Evolutionary conservation across 2,888 invertebrate genomes (phyloP).

Genomic region (Hydroisotoma schaefferi): DNA sequence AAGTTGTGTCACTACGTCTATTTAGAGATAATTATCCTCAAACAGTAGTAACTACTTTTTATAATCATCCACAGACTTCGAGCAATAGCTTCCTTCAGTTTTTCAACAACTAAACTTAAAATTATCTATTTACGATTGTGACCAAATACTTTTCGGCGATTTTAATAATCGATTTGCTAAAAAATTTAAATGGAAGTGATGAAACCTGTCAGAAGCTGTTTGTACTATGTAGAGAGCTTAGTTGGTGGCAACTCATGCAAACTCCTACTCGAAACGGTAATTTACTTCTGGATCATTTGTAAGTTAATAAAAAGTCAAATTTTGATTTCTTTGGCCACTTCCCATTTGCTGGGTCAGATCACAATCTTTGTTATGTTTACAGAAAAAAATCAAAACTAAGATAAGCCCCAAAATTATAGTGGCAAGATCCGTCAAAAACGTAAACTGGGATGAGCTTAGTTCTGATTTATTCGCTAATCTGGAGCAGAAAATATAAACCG

Average conservation of each 20-base stretch:
- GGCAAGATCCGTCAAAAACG: not conserved
- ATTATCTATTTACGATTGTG: not conserved
- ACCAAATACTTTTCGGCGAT: not conserved
- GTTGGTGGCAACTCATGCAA: not conserved
- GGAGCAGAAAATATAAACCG: no score
- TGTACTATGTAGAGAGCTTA: not conserved
- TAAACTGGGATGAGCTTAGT: not conserved
- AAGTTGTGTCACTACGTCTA: not conserved
- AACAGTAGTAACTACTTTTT: not conserved
- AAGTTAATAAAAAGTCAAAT: not conserved
- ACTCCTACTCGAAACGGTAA: not conserved
- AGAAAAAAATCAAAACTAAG: not conserved
- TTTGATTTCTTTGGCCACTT: not conserved
- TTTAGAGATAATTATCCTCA: not conserved
- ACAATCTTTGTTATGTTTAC: not conserved
- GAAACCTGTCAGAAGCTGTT: not conserved
- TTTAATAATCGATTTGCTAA: not conserved
- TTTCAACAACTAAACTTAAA: not conserved
- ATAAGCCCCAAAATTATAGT: not conserved
- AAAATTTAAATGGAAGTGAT: not conserved
- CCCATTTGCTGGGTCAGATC: conserved; percentile 7
- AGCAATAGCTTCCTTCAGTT: not conserved
- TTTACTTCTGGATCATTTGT: conserved; percentile 1
- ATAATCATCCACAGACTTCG: not conserved
- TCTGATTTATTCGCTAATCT: not conserved